These are phyloP conservation scores for Trimorus sp. DNA, from an alignment of 2,888 invertebrate genomes.

Conservation along the genomic window DNA sequence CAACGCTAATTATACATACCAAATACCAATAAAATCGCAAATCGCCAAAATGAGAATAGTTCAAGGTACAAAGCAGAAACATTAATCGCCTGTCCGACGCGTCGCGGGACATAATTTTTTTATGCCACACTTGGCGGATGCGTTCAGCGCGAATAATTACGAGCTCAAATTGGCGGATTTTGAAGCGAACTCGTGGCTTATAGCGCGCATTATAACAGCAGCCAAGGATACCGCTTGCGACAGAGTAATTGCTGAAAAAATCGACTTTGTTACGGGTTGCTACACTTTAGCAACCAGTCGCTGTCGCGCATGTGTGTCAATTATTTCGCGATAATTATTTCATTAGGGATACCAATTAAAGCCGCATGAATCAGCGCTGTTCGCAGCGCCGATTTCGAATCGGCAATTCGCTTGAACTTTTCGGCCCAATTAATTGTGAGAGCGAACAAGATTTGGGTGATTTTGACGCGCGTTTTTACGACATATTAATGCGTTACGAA, in stretches of 20 bases:
- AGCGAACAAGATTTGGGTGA: too few relatives aligned
- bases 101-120: conserved; percentile 19
- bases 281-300: conserved; percentile 23
- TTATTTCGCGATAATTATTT: conserved; percentile 14
- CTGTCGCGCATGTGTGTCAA: conserved; percentile 25
- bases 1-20: conserved; percentile 22
- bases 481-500: too few relatives aligned
- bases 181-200: conserved; percentile 20
- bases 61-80: conserved; percentile 22
- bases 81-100: conserved; percentile 11
- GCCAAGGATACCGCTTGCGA: conserved; percentile 27
- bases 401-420: too few relatives aligned
- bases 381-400: too few relatives aligned
- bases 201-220: conserved; percentile 22
- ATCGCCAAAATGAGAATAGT: conserved; percentile 33
- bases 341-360: conserved; percentile 4
- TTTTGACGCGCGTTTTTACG: too few relatives aligned
- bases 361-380: not conserved
- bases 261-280: conserved; percentile 28
- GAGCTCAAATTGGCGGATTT: conserved; percentile 30
- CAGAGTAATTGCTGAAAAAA: conserved; percentile 24
- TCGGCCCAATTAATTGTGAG: too few relatives aligned
- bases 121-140: conserved; percentile 13
- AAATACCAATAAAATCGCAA: conserved; percentile 10
- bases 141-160: conserved; percentile 16